A percentile compares a stretch with the other conserved stretches of the same genome.
Conservation (phyloP, 2,113 vertebrate species). For the Madoqua kirkii region DNA sequence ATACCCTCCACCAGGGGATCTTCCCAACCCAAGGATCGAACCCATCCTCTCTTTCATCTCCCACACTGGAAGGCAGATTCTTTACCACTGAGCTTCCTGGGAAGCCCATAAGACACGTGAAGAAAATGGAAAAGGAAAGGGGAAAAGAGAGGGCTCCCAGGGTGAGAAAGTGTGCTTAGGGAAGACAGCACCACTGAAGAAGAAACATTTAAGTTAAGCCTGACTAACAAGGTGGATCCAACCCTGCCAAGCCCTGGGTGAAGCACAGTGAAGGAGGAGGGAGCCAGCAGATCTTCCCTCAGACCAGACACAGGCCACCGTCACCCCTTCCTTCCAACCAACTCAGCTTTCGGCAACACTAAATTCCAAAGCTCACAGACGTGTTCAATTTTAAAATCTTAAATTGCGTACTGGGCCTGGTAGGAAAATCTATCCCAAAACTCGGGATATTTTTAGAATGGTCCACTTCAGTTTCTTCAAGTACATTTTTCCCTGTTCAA, state of each 20-base stretch:
- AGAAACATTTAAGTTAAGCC: neutral
- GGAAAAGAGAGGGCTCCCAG: neutral
- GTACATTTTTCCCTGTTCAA: constrained; percentile 57
- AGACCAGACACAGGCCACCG: fast-evolving
- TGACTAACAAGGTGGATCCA: neutral
- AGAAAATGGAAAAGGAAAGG: neutral
- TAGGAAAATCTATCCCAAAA: constrained; percentile 55
- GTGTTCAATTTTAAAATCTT: constrained; percentile 55
- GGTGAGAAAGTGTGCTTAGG: neutral
- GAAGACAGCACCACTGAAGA: neutral
- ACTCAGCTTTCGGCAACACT: neutral
- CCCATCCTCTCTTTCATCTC: neutral
- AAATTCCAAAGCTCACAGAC: constrained; percentile 47
- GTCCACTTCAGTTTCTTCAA: constrained; percentile 66
- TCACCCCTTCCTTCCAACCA: neutral
- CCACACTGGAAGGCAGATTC: neutral
- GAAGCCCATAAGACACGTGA: neutral
- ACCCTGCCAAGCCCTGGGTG: neutral
- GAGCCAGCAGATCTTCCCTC: fast-evolving
- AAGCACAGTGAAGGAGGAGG: neutral
- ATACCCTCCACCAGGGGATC: neutral
- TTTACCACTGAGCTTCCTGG: neutral
- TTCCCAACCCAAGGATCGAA: neutral
- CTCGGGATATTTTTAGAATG: constrained; percentile 57
- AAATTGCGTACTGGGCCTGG: constrained; percentile 7